Base-by-base conservation (phyloP, 2,797 vertebrate species). In the Pangasius mekongensis region DNA sequence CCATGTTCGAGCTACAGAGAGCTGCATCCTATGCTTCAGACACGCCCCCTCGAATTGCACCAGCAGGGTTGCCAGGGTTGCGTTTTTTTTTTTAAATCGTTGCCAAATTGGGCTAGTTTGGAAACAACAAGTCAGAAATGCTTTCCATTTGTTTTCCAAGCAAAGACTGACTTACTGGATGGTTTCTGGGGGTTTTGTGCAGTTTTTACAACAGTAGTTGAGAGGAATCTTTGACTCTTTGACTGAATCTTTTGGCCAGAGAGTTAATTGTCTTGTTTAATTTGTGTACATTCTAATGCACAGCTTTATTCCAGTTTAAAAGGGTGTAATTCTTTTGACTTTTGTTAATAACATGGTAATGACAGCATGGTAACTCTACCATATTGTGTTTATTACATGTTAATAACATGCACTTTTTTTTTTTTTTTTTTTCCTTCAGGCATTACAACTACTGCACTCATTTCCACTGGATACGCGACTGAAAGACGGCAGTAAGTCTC, bases 401-500 rank as follows among this genome's bases (percentile, higher is more conserved):
- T 39, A 39, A 39, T 39, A 5, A 39, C 36, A 49, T 56, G 4
- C 22, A 24, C 8, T 36, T 36, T 2, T 33, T 39, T 27, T 86
- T 16, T 1, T 91, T 13, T 56, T 30, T 87, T 18, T 1, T 92
- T 30, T 1, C 4, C 24, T 0, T 16, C 89, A 99, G 99, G 98
- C 98, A 33, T 95, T 98, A 87, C 99, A 99, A 83, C 97, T 99
- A 85, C 95, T 99, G 93, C 97, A 99, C 94, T 99, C 98, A 30
- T 99, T 99, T 93, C 99, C 99, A 56, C 94, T 99, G 91, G 97
- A 99, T 87, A 99, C 98, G 43, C 96, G 96, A 94, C 96, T 99
- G 96, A 99, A 99, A 95, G 99, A 99, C 66, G 98, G 99, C 94
- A 99, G 99, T 99, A 96, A 96, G 99, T 97, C 78, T 60, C 36